These are phyloP conservation scores for Diarsia brunnea DNA, from an alignment of 2,888 invertebrate genomes.

Conservation along the genomic window DNA sequence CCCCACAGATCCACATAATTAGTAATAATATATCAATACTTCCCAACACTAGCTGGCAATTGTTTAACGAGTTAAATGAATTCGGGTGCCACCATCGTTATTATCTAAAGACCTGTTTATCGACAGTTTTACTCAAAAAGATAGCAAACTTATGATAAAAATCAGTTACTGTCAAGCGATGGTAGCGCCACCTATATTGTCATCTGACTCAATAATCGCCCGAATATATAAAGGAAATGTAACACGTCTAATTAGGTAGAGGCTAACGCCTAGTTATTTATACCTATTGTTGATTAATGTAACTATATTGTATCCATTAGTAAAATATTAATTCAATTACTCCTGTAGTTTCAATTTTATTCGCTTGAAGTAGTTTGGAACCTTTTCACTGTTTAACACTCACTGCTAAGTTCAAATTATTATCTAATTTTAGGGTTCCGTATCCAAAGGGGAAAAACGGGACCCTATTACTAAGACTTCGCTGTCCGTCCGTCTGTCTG, in stretches of 20 bases:
- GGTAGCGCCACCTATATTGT: slow-evolving; percentile 9
- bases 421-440: too few relatives aligned
- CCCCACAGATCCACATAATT: slow-evolving; percentile 22
- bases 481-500: too few relatives aligned
- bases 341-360: slow-evolving; percentile 62
- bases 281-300: slow-evolving; percentile 89
- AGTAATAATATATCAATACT: slow-evolving; percentile 9
- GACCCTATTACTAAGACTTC: too few relatives aligned
- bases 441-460: too few relatives aligned
- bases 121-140: background rate
- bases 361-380: background rate
- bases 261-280: slow-evolving; percentile 84
- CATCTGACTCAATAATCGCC: slow-evolving; percentile 24
- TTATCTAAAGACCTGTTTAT: background rate
- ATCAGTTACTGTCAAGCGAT: slow-evolving; percentile 2
- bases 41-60: slow-evolving; percentile 33
- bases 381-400: background rate
- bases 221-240: slow-evolving; percentile 60
- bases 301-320: slow-evolving; percentile 88
- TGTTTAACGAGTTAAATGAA: slow-evolving; percentile 11
- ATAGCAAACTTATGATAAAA: background rate
- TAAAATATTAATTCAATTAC: slow-evolving; percentile 83
- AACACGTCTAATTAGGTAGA: slow-evolving; percentile 73
- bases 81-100: slow-evolving; percentile 18
- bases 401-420: too few relatives aligned